These are phyloP conservation scores for Drosophila setifemur DNA, from an alignment of 1,140 invertebrate species.

Conservation along the genomic window DNA sequence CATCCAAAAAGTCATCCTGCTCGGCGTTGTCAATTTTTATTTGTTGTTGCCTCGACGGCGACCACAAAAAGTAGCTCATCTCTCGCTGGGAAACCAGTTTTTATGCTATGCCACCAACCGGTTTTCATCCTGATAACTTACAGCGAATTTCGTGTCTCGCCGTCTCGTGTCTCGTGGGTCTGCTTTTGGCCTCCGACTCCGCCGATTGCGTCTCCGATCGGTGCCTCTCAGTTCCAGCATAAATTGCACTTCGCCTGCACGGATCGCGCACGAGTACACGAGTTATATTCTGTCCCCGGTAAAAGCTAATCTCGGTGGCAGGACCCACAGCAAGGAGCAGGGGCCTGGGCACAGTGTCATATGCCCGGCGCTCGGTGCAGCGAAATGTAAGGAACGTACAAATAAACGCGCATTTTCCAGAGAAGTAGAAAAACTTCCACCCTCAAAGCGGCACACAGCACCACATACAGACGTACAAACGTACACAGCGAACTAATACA, in stretches of 20 bases:
- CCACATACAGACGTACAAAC: conserved; percentile 32
- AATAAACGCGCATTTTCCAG: conserved; percentile 80
- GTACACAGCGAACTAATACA: conserved; percentile 63
- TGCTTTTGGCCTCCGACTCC: conserved; percentile 20
- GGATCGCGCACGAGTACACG: conserved; percentile 18
- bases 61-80: conserved; percentile 53
- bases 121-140: conserved; percentile 58
- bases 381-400: conserved; percentile 66
- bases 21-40: conserved; percentile 25
- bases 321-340: conserved; percentile 8
- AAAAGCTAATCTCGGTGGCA: conserved; percentile 10
- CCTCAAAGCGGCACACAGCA: conserved; percentile 67
- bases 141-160: conserved; percentile 46
- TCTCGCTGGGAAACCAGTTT: conserved; percentile 53
- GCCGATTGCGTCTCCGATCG: background rate
- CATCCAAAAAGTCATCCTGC: conserved; percentile 47
- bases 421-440: conserved; percentile 81
- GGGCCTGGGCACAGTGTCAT: conserved; percentile 38
- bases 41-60: conserved; percentile 28
- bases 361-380: conserved; percentile 55
- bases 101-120: conserved; percentile 51
- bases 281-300: background rate
- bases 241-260: conserved; percentile 53
- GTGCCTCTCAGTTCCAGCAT: conserved; percentile 38
- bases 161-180: conserved; percentile 27